phyloP scores from a whole-genome alignment of 2,113 vertebrate species.

The Nestor notabilis region DNA sequence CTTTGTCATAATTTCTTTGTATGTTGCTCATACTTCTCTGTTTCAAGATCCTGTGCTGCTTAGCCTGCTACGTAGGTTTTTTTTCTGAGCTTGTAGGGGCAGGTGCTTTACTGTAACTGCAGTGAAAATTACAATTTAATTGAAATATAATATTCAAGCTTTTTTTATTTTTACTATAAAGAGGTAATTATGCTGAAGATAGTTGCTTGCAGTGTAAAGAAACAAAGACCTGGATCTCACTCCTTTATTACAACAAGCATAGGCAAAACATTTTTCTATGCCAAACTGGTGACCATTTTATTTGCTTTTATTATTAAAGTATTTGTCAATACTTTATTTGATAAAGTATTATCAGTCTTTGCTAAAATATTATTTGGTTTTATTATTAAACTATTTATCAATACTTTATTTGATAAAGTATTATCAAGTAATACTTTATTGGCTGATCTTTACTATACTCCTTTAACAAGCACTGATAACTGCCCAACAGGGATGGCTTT shows the following conservation, averaged over 20 bases:
- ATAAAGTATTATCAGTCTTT: no score
- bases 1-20: background rate
- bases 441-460: background rate
- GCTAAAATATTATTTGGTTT: no score
- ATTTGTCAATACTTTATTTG: no score
- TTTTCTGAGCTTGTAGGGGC: background rate
- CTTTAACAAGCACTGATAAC: background rate
- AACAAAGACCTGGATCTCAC: background rate
- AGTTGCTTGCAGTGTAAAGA: background rate
- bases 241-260: background rate
- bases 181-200: background rate
- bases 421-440: background rate
- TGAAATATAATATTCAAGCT: background rate
- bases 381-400: no score
- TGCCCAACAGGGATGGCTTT: background rate
- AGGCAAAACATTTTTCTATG: background rate
- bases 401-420: no score
- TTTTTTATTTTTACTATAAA: background rate
- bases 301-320: background rate
- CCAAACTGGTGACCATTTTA: background rate
- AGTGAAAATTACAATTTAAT: background rate
- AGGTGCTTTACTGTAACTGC: background rate
- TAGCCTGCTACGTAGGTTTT: background rate
- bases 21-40: background rate
- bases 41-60: background rate